phyloP scores from a whole-genome alignment of 2,888 invertebrate species.

The Hermodice carunculata region DNA sequence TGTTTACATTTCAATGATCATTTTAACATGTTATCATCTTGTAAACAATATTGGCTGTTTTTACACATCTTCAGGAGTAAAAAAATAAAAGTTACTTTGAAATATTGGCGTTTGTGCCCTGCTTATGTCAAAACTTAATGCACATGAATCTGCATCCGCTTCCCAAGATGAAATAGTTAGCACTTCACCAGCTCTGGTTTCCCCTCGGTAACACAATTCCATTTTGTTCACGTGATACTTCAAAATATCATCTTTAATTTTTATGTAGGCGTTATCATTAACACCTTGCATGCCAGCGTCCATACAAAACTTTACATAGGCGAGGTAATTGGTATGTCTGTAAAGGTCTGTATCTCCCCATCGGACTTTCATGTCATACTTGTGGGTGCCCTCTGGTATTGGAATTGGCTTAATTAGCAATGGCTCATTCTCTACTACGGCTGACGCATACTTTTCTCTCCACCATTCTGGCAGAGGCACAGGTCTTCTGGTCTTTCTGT shows the following conservation, averaged over 20 bases:
- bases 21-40: too few species aligned
- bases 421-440: conserved; percentile 34
- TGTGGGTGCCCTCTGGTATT: conserved; percentile 37
- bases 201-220: conserved; percentile 52
- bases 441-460: conserved; percentile 50
- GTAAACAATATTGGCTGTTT: too few species aligned
- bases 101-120: too few species aligned
- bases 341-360: conserved; percentile 42
- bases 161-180: too few species aligned
- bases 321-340: conserved; percentile 38
- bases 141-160: too few species aligned
- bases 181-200: too few species aligned
- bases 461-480: conserved; percentile 58
- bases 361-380: conserved; percentile 27
- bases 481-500: conserved; percentile 52
- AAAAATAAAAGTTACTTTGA: too few species aligned
- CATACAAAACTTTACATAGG: conserved; percentile 38
- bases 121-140: too few species aligned
- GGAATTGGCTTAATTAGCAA: conserved; percentile 43
- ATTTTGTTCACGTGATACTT: conserved; percentile 46
- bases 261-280: conserved; percentile 2
- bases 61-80: too few species aligned
- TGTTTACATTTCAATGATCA: too few species aligned
- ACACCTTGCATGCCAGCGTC: conserved; percentile 40
- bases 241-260: conserved; percentile 40